These are phyloP conservation scores for Pandemis corylana DNA, from an alignment of 2,888 invertebrate genomes.

Conservation along the genomic window DNA sequence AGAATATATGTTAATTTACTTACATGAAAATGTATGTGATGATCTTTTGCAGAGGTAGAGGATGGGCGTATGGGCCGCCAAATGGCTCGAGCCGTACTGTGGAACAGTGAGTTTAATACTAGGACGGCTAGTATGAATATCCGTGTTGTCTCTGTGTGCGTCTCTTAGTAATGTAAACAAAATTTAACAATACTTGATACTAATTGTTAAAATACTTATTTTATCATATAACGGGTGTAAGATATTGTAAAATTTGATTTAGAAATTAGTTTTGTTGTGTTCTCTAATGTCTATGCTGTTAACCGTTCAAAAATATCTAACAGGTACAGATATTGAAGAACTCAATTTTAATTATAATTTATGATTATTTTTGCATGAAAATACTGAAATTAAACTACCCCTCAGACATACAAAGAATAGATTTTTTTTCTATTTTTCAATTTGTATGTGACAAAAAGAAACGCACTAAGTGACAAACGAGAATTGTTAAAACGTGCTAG, in stretches of 20 bases:
- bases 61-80: slow-evolving; percentile 92
- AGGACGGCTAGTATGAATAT: background rate
- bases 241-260: too few relatives aligned
- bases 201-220: too few relatives aligned
- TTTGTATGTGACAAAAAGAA: background rate
- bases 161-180: background rate
- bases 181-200: too few relatives aligned
- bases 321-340: too few relatives aligned
- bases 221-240: too few relatives aligned
- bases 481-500: background rate
- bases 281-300: too few relatives aligned
- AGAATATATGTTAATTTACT: slow-evolving; percentile 4
- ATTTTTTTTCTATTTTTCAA: background rate
- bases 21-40: slow-evolving; percentile 41
- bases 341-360: too few relatives aligned
- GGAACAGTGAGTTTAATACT: slow-evolving; percentile 90
- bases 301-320: too few relatives aligned
- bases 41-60: slow-evolving; percentile 87
- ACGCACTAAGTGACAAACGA: background rate
- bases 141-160: background rate
- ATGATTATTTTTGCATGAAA: too few relatives aligned
- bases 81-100: slow-evolving; percentile 91
- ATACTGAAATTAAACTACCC: too few relatives aligned
- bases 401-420: too few relatives aligned
- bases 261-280: too few relatives aligned